A percentile compares a stretch with the other conserved stretches of the same genome.
Evolutionary conservation across 2,797 vertebrate species (phyloP).

Genomic region (Tachyglossus aculeatus): DNA sequence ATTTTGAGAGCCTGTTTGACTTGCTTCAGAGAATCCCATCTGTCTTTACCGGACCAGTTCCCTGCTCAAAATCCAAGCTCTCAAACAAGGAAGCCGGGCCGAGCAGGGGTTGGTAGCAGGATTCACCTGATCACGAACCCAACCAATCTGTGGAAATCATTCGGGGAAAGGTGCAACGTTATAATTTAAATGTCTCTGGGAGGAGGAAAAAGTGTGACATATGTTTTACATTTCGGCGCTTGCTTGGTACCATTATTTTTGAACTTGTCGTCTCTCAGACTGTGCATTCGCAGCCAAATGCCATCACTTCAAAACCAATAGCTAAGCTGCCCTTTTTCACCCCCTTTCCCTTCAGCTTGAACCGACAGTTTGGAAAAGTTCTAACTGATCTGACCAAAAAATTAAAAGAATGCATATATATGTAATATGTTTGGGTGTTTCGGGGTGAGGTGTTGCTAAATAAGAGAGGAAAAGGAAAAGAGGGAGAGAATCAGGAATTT

Average conservation of each 20-base stretch:
- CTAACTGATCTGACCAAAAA: constrained; percentile 53
- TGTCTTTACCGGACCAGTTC: not conserved
- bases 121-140: constrained; percentile 57
- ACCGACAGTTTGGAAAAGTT: constrained; percentile 60
- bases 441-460: no score
- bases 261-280: constrained; percentile 55
- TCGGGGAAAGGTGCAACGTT: constrained; percentile 58
- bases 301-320: constrained; percentile 62
- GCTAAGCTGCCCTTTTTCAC: constrained; percentile 52
- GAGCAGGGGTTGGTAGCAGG: not conserved
- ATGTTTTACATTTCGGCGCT: constrained; percentile 70
- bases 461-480: no score
- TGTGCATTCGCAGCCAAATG: constrained; percentile 57
- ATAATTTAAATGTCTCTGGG: constrained; percentile 64
- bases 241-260: constrained; percentile 56
- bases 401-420: constrained; percentile 7
- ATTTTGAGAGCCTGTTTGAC: not conserved
- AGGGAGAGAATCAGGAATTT: no score
- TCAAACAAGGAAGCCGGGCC: not conserved
- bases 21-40: not conserved
- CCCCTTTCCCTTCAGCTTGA: constrained; percentile 46
- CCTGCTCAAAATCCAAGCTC: not conserved
- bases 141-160: constrained; percentile 51
- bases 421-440: not conserved
- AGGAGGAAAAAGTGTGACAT: constrained; percentile 58